phyloP scores from a whole-genome alignment of 2,888 invertebrate genomes.

The Creontiades dilutus region DNA sequence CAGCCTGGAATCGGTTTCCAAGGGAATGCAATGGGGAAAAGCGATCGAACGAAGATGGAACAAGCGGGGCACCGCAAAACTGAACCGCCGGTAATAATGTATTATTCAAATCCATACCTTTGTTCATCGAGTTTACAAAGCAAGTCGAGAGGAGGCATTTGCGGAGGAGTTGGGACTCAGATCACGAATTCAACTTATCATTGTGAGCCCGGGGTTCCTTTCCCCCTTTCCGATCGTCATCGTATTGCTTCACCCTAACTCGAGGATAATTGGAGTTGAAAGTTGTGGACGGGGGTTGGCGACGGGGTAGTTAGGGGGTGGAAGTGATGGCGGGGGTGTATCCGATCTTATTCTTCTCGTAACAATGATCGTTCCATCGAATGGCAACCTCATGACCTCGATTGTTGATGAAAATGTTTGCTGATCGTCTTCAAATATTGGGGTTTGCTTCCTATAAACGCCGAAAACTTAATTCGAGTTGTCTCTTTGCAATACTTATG shows the following conservation, averaged over 20 bases:
- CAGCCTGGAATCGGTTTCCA: no score
- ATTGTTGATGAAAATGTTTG: no score
- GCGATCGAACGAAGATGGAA: no score
- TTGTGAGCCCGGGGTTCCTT: not conserved
- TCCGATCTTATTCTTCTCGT: not conserved
- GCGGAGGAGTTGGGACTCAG: constrained; percentile 14
- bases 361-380: no score
- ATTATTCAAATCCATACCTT: constrained; percentile 30
- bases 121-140: constrained; percentile 27
- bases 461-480: no score
- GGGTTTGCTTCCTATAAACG: no score
- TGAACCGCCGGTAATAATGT: not conserved
- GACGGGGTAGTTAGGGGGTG: not conserved
- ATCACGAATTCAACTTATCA: constrained; percentile 26
- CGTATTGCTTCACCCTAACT: not conserved
- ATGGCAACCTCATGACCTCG: no score
- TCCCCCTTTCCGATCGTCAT: not conserved
- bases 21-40: no score
- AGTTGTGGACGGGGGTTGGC: not conserved
- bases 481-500: no score
- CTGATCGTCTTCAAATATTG: no score
- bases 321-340: not conserved
- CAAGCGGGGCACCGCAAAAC: not conserved
- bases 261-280: constrained; percentile 26
- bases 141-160: not conserved